Conservation (phyloP, 2,113 vertebrate genomes). For the Ploceus nigricollis region DNA sequence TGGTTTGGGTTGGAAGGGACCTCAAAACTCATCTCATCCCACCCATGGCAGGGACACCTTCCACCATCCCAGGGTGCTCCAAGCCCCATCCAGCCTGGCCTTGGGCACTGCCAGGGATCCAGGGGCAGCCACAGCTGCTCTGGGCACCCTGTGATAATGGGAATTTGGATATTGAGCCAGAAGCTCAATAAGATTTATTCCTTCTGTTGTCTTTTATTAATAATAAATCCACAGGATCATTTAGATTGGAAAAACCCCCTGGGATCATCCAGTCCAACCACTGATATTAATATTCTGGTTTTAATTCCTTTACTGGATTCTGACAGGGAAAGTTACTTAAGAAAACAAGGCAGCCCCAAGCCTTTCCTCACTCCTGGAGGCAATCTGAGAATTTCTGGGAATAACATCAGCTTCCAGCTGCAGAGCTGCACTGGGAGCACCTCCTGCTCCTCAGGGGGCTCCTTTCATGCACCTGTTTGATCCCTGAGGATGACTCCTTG, state of each 20-base stretch:
- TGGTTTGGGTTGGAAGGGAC: background rate
- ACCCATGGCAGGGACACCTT: background rate
- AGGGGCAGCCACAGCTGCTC: background rate
- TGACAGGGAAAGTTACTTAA: background rate
- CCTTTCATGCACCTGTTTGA: background rate
- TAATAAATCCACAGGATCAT: background rate
- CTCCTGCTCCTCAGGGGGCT: background rate
- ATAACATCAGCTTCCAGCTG: background rate
- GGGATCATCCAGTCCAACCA: background rate
- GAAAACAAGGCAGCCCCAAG: fast-evolving
- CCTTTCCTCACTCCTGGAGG: background rate
- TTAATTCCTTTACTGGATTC: background rate
- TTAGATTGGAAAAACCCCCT: background rate
- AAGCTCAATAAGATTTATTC: background rate
- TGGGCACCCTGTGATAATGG: background rate
- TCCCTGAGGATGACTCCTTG: background rate
- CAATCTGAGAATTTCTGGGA: background rate
- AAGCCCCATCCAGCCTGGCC: fast-evolving
- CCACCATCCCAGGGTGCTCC: fast-evolving
- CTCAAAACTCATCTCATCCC: background rate
- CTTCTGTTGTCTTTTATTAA: background rate
- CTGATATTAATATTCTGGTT: background rate
- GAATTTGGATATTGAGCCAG: background rate
- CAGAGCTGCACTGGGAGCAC: background rate
- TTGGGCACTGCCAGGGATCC: background rate